These are phyloP conservation scores for Pseudomyrmex pallidus DNA, from an alignment of 1,140 invertebrate species.

Conservation along the genomic window DNA sequence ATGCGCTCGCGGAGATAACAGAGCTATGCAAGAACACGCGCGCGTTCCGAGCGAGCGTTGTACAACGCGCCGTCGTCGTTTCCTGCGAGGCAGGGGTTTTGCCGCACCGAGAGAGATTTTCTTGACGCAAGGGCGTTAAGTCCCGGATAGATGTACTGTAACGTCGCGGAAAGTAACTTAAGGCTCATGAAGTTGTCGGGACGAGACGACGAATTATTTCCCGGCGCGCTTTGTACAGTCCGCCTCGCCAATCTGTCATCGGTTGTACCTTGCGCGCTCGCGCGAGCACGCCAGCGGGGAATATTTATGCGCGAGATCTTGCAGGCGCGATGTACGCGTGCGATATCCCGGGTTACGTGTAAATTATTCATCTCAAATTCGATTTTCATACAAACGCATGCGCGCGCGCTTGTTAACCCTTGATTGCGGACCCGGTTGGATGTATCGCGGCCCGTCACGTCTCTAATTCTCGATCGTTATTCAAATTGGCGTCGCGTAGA, in stretches of 20 bases:
- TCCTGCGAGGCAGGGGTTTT: not conserved
- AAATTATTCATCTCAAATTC: constrained; percentile 68
- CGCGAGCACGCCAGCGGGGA: constrained; percentile 8
- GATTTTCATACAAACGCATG: constrained; percentile 59
- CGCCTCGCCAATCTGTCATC: constrained; percentile 69
- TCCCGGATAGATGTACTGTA: constrained; percentile 62
- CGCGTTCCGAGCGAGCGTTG: constrained; percentile 48
- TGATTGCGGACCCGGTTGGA: constrained; percentile 44
- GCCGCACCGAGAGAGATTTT: constrained; percentile 43
- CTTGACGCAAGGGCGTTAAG: constrained; percentile 64
- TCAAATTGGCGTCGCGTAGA: constrained; percentile 45
- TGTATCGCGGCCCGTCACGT: constrained; percentile 45
- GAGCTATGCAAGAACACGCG: constrained; percentile 62
- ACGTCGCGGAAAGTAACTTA: constrained; percentile 64
- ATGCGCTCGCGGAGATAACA: constrained; percentile 66
- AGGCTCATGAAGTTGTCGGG: constrained; percentile 68
- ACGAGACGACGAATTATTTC: constrained; percentile 69
- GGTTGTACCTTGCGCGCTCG: constrained; percentile 44
- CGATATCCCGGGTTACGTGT: constrained; percentile 56
- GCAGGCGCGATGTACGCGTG: constrained; percentile 35
- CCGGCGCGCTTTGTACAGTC: constrained; percentile 55
- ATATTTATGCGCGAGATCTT: constrained; percentile 55
- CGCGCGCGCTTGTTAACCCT: constrained; percentile 52
- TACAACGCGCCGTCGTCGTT: constrained; percentile 22
- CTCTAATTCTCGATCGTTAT: constrained; percentile 62